Base-by-base conservation (phyloP, 2,888 invertebrate species). In the Trissonchulus latispiculum region DNA sequence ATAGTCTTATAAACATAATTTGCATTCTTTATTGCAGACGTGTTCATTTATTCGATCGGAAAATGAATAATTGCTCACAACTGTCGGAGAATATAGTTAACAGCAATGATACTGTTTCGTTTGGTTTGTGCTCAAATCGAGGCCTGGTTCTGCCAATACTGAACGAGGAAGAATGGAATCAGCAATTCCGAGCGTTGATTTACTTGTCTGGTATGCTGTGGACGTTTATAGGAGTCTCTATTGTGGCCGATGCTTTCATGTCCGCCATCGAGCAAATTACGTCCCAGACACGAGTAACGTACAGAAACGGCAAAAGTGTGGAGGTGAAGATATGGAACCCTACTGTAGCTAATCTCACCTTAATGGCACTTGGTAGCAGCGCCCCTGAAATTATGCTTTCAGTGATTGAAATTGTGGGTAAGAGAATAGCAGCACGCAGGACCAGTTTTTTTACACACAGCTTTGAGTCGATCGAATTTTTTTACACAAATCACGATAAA, bases 221-320 rank as follows among this genome's bases (percentile, higher is more conserved):
- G 69, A 33, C 69, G 8, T 68, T 68, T n/a, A 15, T 68, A 2
- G 69, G 87, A 8, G 77, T 87, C 3, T 86, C 87, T 73, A 87
- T 88, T 77, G 84, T 87, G 31, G 87, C 87, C n/a, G 87, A 87
- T 78, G 83, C 87, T 73, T 87, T 88, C 80, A 87, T 87, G 87
- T 85, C 86, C 74, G 81, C 87, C 73, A 87, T 87, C 73, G 87
- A 87, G 79, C 85, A 85, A 77, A 87, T 88, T 77, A 87, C 87
- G 31, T 85, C 86, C 76, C 8, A 48, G 48, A 48, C 48, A 15
- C 85, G 84, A 77, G 86, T 85, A n/a, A 80, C 83, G 67, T 82
- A 87, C 23, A 78, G 80, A 77, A 76, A 76, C 15, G 76, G 77
- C 29, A 32, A 61, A 59, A 67, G 59, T 36, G 69, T 68, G 61